Percentiles rank a stretch among this genome's conserved stretches.
These are phyloP conservation scores for Pedicia rivosa DNA, from an alignment of 2,888 invertebrate species.

Conservation along the genomic window DNA sequence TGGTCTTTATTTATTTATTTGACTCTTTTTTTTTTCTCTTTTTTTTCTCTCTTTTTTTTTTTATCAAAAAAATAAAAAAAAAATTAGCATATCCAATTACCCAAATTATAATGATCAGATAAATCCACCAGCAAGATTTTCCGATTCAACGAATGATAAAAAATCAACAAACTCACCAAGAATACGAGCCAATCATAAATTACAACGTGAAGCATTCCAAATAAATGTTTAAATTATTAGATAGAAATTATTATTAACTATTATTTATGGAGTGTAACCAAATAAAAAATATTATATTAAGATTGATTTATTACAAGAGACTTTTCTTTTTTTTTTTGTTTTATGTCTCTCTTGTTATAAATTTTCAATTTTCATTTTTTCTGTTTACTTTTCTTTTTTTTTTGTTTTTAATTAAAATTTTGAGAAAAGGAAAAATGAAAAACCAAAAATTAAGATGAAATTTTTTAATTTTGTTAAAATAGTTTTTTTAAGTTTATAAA, in stretches of 20 bases:
- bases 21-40: constrained; percentile 1
- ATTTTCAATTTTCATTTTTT: no score
- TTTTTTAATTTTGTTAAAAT: no score
- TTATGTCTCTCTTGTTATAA: no score
- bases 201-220: constrained; percentile 54
- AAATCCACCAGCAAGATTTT: constrained; percentile 75
- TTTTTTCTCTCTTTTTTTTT: constrained; percentile 1
- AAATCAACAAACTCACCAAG: constrained; percentile 30
- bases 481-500: no score
- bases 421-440: no score
- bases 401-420: no score
- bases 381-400: no score
- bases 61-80: not conserved
- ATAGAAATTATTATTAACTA: constrained; percentile 5
- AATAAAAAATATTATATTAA: no score
- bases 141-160: constrained; percentile 36
- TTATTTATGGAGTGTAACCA: no score
- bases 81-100: constrained; percentile 53
- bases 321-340: no score
- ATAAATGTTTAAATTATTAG: constrained; percentile 47
- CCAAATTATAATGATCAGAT: constrained; percentile 69
- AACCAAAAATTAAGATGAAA: no score
- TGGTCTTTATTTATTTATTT: not conserved
- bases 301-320: no score
- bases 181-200: constrained; percentile 35